These are phyloP conservation scores for Lycaena phlaeas DNA, from an alignment of 2,888 invertebrate genomes.

Conservation along the genomic window DNA sequence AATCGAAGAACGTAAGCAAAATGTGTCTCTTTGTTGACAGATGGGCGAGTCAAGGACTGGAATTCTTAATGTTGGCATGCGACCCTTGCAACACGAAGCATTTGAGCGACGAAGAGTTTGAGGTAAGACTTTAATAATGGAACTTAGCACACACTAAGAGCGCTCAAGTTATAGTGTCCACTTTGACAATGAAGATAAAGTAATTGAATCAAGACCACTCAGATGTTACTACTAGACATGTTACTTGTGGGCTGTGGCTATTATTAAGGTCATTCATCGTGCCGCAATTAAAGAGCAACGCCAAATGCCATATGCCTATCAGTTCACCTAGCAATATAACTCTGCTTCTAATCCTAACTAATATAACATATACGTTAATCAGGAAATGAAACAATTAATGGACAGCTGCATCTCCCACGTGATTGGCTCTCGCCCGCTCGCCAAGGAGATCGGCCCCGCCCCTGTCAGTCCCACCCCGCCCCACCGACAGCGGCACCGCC, in stretches of 20 bases:
- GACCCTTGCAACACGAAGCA: conserved; percentile 87
- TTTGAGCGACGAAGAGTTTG: conserved; percentile 84
- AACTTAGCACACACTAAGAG: too few species aligned
- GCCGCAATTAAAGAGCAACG: too few species aligned
- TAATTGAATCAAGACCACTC: too few species aligned
- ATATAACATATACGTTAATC: background rate
- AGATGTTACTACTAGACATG: too few species aligned
- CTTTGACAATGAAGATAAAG: too few species aligned
- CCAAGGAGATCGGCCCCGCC: conserved; percentile 14
- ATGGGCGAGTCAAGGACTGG: conserved; percentile 92
- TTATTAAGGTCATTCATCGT: too few species aligned
- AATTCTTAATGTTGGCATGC: conserved; percentile 88
- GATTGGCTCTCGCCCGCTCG: conserved; percentile 74
- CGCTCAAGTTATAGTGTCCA: too few species aligned
- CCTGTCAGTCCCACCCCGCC: conserved; percentile 20
- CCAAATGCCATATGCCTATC: too few species aligned
- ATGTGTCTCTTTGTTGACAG: conserved; percentile 38
- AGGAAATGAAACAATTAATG: conserved; percentile 80
- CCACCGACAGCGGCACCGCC: conserved; percentile 30
- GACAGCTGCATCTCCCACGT: conserved; percentile 91
- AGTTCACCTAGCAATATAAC: too few species aligned
- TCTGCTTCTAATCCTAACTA: too few species aligned
- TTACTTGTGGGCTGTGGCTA: too few species aligned
- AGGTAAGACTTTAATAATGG: conserved; percentile 65
- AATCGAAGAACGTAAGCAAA: too few species aligned